These are phyloP conservation scores for Platyrinchus mystaceus DNA, from an alignment of 2,797 vertebrate genomes.

Conservation along the genomic window DNA sequence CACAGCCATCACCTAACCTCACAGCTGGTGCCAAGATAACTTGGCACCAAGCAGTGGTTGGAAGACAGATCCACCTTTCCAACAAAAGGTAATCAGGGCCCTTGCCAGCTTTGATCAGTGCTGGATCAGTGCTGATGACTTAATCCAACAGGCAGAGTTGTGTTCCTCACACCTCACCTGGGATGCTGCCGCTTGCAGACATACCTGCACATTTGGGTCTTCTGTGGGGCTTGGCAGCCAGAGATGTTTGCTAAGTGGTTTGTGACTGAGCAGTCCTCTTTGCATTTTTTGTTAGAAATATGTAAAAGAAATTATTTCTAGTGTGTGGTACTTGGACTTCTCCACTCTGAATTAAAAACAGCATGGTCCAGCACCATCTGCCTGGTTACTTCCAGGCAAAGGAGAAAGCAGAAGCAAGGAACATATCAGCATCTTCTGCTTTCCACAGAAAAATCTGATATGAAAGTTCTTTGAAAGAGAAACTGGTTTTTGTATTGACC, in stretches of 20 bases:
- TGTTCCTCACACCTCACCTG: neutral
- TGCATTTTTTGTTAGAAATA: neutral
- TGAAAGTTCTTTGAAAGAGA: neutral
- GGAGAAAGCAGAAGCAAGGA: neutral
- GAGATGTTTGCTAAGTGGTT: neutral
- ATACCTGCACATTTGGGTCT: neutral
- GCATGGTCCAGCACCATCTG: neutral
- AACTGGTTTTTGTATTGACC: neutral
- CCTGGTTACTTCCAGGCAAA: neutral
- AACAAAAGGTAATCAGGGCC: neutral
- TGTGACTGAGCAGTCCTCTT: neutral
- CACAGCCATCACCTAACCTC: neutral
- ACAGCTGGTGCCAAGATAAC: neutral
- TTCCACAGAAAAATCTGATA: neutral
- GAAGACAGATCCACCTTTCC: neutral
- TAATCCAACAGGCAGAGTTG: neutral
- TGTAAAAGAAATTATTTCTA: neutral
- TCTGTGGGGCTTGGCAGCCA: neutral
- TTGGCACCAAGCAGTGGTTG: neutral
- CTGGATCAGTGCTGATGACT: neutral
- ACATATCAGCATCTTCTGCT: neutral
- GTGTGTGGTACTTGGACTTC: neutral
- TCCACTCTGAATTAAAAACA: neutral
- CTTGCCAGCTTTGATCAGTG: neutral
- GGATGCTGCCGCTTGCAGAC: neutral